Percentiles rank a stretch among this genome's conserved stretches.
Conservation (phyloP, 2,888 invertebrate genomes). For the Epistrophe grossulariae region DNA sequence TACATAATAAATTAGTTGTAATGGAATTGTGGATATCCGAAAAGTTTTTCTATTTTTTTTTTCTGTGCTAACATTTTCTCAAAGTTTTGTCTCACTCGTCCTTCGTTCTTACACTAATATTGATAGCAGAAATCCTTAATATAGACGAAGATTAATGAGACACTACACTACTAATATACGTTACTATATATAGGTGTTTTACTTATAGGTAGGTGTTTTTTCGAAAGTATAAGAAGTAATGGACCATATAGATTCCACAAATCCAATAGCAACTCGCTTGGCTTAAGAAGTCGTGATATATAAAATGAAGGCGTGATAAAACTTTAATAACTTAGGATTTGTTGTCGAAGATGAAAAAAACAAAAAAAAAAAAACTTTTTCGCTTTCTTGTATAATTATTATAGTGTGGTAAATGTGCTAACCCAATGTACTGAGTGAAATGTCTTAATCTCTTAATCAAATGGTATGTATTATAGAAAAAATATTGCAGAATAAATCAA, state of each 20-base stretch:
- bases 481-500: neutral
- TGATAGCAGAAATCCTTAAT: conserved; percentile 46
- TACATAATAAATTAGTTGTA: conserved; percentile 77
- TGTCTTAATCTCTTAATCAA: conserved; percentile 31
- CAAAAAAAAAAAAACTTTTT: conserved; percentile 56
- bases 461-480: neutral
- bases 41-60: conserved; percentile 78
- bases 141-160: conserved; percentile 70
- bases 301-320: conserved; percentile 60
- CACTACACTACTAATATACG: neutral
- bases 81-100: conserved; percentile 36
- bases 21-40: conserved; percentile 82
- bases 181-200: conserved; percentile 5
- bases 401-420: conserved; percentile 29
- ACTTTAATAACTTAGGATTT: conserved; percentile 68
- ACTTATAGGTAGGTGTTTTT: conserved; percentile 27
- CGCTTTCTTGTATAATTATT: conserved; percentile 49
- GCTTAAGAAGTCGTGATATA: conserved; percentile 40
- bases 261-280: conserved; percentile 39
- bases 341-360: conserved; percentile 38
- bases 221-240: conserved; percentile 36
- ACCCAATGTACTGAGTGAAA: conserved; percentile 38
- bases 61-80: neutral
- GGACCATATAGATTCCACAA: conserved; percentile 39
- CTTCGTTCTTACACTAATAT: conserved; percentile 20